Evolutionary conservation across 2,888 invertebrate species (phyloP), one percentile per base, ranked within the genome.

Genomic region (Lepetodrilus schrolli): DNA sequence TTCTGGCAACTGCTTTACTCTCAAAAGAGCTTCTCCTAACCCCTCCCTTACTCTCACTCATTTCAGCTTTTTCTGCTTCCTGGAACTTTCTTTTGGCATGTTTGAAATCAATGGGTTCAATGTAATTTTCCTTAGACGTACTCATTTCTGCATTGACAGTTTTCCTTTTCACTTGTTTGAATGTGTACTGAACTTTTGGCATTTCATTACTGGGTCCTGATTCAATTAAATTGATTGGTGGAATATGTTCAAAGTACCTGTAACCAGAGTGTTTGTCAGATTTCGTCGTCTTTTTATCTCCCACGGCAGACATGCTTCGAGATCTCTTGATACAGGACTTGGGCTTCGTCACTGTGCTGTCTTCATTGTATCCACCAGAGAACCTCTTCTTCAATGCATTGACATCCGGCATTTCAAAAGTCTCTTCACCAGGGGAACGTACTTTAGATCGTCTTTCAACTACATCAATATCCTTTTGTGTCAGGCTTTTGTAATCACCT

Each of bases 71-170:
- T 17, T 30, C 58, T 30, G 30, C 26, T 23, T 58, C 58, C 26
- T 13, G 26, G 30, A 58, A 58, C 26, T 58, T 58, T 58, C 58
- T 58, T n/a, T 58, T 58, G 2, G 58, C 23, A 58, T 17, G 30
- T 30, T 8, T 58, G 58, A 58, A 58, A 34, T 58, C 26, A n/a
- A 58, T 58, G 10, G 58, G 7, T 26, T 23, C 58, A 58, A 0
- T 48, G 17, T 21, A 4, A 17, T 17, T 21, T 48, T 48, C 48
- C n/a, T n/a, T n/a, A n/a, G n/a, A n/a, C n/a, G n/a, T n/a, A n/a
- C n/a, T n/a, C n/a, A n/a, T 17, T 13, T 43, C 43, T 43, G 17
- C 43, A 43, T 43, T 4, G 8, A 4, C 8, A 43, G n/a, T 43
- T 43, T n/a, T n/a, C n/a, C n/a, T n/a, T n/a, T n/a, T n/a, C n/a